phyloP scores from a whole-genome alignment of 1,140 invertebrate genomes.

The Apolygus lucorum region DNA sequence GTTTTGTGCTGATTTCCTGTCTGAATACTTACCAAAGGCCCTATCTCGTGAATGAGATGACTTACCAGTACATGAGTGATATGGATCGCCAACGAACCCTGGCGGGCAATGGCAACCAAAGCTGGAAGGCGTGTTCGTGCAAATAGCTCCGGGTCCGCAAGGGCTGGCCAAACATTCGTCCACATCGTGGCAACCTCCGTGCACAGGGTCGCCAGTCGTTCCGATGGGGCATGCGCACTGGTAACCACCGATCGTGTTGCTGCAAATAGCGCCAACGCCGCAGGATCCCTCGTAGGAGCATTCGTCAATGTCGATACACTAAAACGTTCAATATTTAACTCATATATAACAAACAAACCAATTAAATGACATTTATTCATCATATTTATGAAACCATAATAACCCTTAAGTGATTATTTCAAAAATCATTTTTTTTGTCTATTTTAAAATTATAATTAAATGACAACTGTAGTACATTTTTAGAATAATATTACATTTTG shows the following conservation, averaged over 20 bases:
- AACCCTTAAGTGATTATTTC: too few species aligned
- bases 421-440: too few species aligned
- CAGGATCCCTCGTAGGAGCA: slow-evolving; percentile 63
- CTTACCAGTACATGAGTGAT: slow-evolving; percentile 57
- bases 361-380: too few species aligned
- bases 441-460: too few species aligned
- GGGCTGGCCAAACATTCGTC: slow-evolving; percentile 59
- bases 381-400: too few species aligned
- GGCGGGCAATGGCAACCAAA: slow-evolving; percentile 66
- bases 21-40: slow-evolving; percentile 9
- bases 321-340: slow-evolving; percentile 12
- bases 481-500: too few species aligned
- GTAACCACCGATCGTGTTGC: slow-evolving; percentile 66
- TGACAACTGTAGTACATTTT: too few species aligned
- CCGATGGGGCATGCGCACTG: slow-evolving; percentile 75
- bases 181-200: slow-evolving; percentile 54
- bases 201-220: slow-evolving; percentile 57
- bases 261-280: slow-evolving; percentile 66
- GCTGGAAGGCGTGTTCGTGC: slow-evolving; percentile 60
- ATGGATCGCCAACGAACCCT: slow-evolving; percentile 66
- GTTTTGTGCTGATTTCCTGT: slow-evolving; percentile 19
- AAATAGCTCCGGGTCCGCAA: slow-evolving; percentile 63
- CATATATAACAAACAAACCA: neutral
- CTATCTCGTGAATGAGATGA: neutral
- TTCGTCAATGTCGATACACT: slow-evolving; percentile 79